phyloP scores from a whole-genome alignment of 2,113 vertebrate genomes.

The Cryptoleucopteryx plumbea region DNA sequence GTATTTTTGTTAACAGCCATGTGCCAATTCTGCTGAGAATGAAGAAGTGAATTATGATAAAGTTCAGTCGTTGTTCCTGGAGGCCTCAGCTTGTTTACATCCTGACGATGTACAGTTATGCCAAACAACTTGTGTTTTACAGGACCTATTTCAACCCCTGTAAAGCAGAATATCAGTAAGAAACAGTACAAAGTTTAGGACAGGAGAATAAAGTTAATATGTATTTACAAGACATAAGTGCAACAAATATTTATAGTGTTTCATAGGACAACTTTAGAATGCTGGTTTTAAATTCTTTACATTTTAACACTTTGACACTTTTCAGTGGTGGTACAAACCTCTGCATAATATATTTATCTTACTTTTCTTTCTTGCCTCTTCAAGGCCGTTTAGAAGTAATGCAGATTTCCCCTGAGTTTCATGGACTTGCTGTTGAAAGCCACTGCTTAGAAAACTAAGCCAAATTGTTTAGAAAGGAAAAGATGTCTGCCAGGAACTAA shows the following conservation, averaged over 20 bases:
- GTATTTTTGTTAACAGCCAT: not conserved
- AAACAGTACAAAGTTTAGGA: not conserved
- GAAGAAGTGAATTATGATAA: not conserved
- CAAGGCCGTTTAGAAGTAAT: not conserved
- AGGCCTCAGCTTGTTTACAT: slow-evolving; percentile 5
- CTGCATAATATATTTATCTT: not conserved
- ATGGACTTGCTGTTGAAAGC: not conserved
- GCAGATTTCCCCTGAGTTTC: not conserved
- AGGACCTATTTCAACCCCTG: not conserved
- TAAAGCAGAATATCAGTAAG: not conserved
- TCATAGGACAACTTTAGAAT: not conserved
- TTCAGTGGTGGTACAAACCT: not conserved
- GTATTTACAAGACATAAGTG: not conserved
- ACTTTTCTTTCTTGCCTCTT: not conserved
- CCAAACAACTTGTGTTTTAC: not conserved
- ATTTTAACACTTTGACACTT: not conserved
- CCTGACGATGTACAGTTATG: not conserved
- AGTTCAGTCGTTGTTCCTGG: not conserved
- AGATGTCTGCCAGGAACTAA: not conserved
- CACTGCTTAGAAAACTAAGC: not conserved
- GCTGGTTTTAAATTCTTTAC: not conserved
- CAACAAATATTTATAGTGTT: not conserved
- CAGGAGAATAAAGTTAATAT: not conserved
- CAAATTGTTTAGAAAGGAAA: not conserved
- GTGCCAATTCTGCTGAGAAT: slow-evolving; percentile 3